Evolutionary conservation across 2,888 invertebrate genomes (phyloP).

Genomic region (Chymomyza procnemis): DNA sequence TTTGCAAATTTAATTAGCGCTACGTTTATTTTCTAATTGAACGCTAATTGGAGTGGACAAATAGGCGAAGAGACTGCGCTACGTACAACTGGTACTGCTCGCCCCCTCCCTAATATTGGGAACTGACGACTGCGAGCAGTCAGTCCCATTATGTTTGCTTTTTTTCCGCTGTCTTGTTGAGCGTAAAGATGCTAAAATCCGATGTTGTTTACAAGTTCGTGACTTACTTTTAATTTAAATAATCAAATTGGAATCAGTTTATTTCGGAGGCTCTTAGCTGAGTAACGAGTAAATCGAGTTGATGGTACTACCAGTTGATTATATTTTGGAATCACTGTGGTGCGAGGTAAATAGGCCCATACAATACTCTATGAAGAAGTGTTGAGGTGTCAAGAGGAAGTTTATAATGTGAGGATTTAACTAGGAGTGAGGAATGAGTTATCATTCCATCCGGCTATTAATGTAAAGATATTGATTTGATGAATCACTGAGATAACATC

Average conservation of each 20-base stretch:
- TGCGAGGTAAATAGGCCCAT: neutral
- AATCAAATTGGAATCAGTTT: conserved; percentile 57
- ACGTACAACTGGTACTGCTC: neutral
- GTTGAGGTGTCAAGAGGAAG: no score
- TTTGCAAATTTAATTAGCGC: conserved; percentile 55
- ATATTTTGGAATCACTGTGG: neutral
- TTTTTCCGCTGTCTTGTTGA: conserved; percentile 10
- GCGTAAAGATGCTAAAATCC: conserved; percentile 54
- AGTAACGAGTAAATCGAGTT: neutral
- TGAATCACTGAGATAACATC: no score
- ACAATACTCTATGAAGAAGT: neutral
- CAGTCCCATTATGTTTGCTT: neutral
- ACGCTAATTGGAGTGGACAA: conserved; percentile 58
- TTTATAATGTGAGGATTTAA: no score
- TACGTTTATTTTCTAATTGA: conserved; percentile 66
- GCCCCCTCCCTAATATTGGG: neutral
- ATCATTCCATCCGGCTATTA: no score
- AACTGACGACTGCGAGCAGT: neutral
- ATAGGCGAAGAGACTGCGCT: neutral
- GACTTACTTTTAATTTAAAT: conserved; percentile 68
- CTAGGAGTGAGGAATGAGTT: no score
- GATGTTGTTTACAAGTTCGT: conserved; percentile 52
- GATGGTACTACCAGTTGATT: neutral
- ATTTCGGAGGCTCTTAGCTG: neutral
- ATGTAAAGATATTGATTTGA: no score